phyloP scores from a whole-genome alignment of 2,797 vertebrate species.

The Pristis pectinata region DNA sequence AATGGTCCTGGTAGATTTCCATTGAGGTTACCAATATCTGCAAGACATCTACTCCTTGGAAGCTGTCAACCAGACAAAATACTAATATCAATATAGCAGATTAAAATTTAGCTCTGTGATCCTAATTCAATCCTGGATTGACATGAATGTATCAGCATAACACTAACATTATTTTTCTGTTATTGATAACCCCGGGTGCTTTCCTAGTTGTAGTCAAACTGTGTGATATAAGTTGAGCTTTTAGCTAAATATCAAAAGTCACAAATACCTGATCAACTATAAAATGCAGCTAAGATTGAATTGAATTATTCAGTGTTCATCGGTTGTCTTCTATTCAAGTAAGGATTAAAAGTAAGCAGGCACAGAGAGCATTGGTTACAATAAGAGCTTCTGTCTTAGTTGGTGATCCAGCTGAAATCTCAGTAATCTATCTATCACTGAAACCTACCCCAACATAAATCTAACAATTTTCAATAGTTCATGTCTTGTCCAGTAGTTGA shows the following conservation, averaged over 20 bases:
- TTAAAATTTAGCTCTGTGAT: background rate
- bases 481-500: background rate
- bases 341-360: background rate
- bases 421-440: background rate
- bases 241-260: background rate
- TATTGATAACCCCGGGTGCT: background rate
- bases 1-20: background rate
- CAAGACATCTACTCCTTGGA: background rate
- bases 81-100: background rate
- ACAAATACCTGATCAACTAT: background rate
- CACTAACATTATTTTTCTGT: background rate
- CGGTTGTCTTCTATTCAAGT: background rate
- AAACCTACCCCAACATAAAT: background rate
- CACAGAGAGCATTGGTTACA: background rate
- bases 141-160: background rate
- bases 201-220: background rate
- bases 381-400: background rate
- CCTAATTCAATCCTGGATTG: background rate
- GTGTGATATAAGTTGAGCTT: background rate
- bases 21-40: background rate
- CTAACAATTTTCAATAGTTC: background rate
- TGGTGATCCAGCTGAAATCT: background rate
- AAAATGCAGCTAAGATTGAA: background rate
- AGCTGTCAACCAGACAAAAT: background rate
- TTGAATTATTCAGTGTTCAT: background rate